Evolutionary conservation across 35 echinoderm and acorn worm genomes (phyloP), one percentile per base, ranked within the genome.

Genomic region (Diadema setosum): DNA sequence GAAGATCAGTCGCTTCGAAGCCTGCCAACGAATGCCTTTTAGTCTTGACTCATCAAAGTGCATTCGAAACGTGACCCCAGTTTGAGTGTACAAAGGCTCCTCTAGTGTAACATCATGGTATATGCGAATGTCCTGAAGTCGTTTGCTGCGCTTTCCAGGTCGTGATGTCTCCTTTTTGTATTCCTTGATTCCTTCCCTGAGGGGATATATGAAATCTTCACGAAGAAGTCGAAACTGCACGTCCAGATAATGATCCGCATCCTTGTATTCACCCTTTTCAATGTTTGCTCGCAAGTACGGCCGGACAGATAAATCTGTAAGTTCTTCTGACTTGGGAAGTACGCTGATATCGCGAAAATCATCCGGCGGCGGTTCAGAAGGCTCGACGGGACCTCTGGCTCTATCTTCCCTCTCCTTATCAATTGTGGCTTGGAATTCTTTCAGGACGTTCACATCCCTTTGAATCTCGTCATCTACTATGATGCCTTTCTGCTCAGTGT

Each of bases 171-270:
- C 41, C 23, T 55, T 63, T 16, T 75, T 31, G 34, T 91, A 80
- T 41, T 80, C 82, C 48, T 16, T 84, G 3, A 91, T 63, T 18
- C 81, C 90, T 86, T 91, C 90, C n/a, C 90, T 43, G 5, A 91
- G 70, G 15, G 90, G 90, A 21, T 23, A 30, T 3, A 91, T 33
- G 29, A 91, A 86, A 32, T 91, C 90, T 63, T 91, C 81, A 41
- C 82, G 83, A 14, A 91, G 70, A 18, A 91, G 70, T 30, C 90
- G 82, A 41, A 91, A 91, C 42, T 91, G 90, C 16, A 91, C 65
- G 40, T 91, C 90, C 11, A 91, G 52, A 55, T 91, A 91, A 44
- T 91, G 81, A 17, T 91, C 82, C 15, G 45, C 83, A 48, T 85
- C 43, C 17, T 74, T 32, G 39, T 91, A 91, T 20, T 61, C 32